Base-by-base conservation (phyloP, 2,888 invertebrate genomes). In the Phymatocera aterrima region DNA sequence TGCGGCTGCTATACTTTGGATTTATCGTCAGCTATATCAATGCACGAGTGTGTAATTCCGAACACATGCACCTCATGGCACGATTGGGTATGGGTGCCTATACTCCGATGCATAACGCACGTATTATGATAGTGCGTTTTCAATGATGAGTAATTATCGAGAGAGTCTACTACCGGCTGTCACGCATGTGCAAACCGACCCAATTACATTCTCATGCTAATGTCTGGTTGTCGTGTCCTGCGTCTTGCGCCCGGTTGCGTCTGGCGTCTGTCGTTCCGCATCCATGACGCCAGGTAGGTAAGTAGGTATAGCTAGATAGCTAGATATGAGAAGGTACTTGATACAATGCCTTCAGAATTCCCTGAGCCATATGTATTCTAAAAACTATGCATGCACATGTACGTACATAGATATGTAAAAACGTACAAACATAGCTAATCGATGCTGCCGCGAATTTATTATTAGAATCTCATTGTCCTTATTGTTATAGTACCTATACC, bases 171-270 rank as follows among this genome's bases (percentile, higher is more conserved):
- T 34, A 40, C 57, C 75, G 75, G 57, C 75, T 75, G 75, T 75
- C 75, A 75, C 75, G 75, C 75, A 75, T 57, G 75, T 75, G 75
- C 75, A 34, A 75, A 81, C 78, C 80, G 83, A 83, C 83, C 83
- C 83, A 83, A 83, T 83, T 83, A 82, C 83, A 83, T 83, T 83
- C 80, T 83, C 51, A 83, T 83, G 83, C 74, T 83, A 83, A 83
- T 83, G 79, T 57, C 60, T 75, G 57, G 40, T 57, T 68, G 46
- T 46, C 43, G 37, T 37, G 46, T 68, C 43, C 68, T 46, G 68
- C 40, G 68, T 46, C 68, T 46, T 68, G 15, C 34, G 72, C 34
- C 72, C n/a, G 34, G n/a, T 28, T 24, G 5, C 68, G 68, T 68
- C 68, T 68, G 68, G 68, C 68, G 68, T 68, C 68, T 68, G 21